Percentiles rank a stretch among this genome's conserved stretches.
Conservation (phyloP, 2,797 vertebrate species). For the Benthosema pterotum region DNA sequence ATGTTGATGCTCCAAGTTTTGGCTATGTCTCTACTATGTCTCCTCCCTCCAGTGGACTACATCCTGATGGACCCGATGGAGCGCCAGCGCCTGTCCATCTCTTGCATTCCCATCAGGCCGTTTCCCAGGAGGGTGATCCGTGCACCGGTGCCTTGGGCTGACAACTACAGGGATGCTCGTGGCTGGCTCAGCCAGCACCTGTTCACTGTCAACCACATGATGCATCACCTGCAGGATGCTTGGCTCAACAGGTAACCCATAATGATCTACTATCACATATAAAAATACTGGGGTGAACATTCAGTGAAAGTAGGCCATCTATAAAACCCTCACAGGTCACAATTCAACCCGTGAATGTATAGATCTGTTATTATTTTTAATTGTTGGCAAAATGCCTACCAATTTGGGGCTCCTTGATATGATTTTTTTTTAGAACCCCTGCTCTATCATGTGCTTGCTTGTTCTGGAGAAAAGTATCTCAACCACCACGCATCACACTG, state of each 20-base stretch:
- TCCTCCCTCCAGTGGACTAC: slow-evolving; percentile 85
- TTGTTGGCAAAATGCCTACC: too few species aligned
- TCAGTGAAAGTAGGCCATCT: too few species aligned
- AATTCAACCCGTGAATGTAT: too few species aligned
- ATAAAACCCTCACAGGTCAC: too few species aligned
- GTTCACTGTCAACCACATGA: slow-evolving; percentile 81
- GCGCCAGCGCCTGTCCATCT: slow-evolving; percentile 82
- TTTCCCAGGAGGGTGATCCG: slow-evolving; percentile 84
- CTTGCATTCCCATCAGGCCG: slow-evolving; percentile 68
- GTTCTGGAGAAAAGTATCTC: too few species aligned
- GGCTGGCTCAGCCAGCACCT: slow-evolving; percentile 84
- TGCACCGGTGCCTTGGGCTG: slow-evolving; percentile 88
- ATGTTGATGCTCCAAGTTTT: slow-evolving; percentile 1
- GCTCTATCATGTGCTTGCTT: too few species aligned
- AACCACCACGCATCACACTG: too few species aligned
- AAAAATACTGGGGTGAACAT: too few species aligned
- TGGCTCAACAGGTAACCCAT: slow-evolving; percentile 84
- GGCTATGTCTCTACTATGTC: slow-evolving; percentile 3
- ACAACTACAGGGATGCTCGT: slow-evolving; percentile 66
- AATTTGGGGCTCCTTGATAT: too few species aligned
- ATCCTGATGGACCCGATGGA: slow-evolving; percentile 87
- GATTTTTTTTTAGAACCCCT: too few species aligned
- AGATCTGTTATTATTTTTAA: too few species aligned
- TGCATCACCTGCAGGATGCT: slow-evolving; percentile 82
- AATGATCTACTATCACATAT: too few species aligned